Base-by-base conservation (phyloP, 2,113 vertebrate genomes). In the Amphilophus citrinellus region DNA sequence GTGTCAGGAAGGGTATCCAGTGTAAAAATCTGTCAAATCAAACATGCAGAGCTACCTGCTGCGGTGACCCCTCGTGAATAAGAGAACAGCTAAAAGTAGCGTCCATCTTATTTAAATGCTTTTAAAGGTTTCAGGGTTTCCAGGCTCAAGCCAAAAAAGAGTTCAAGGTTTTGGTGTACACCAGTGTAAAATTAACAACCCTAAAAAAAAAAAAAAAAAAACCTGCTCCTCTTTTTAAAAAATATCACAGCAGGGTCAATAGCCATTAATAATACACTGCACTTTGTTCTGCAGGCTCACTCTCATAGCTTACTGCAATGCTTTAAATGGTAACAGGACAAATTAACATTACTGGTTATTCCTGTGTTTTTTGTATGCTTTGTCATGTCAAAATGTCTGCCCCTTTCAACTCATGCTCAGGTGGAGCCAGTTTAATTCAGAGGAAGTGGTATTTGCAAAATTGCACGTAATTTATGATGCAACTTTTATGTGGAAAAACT, bases 361-460 rank as follows among this genome's bases (percentile, higher is more conserved):
- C 10, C 32, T 61, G 7, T 30, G 35, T 5, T 1, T 39, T 77
- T 77, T 35, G 1, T 42, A 39, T 62, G 11, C 56, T 62, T n/a
- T 65, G 61, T 30, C 56, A 27, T 6, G 0, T 78, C 37, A 10
- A 60, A 4, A 44, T 53, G 2, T 53, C 18, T 24, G 11, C 4
- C 1, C 42, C 1, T 66, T 61, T 42, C 35, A 79, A 24, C 42
- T 47, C 30, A 2, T n/a, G 2, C 1, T 14, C 63, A 71, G 20
- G 18, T 24, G 22, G 10, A n/a, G 5, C 6, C 20, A 50, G 14
- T 24, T 82, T n/a, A 44, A 61, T 44, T 77, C 44, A 47, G 81
- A 87, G 71, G 61, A 88, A 90, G 71, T 57, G 50, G 6, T n/a
- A 2, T 9, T 88, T 86, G 71, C 62, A 32, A 82, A 88, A 82